A percentile compares a stretch with the other conserved stretches of the same genome.
Conservation (phyloP, 23 tunicate species). For the Trididemnum miniatum region DNA sequence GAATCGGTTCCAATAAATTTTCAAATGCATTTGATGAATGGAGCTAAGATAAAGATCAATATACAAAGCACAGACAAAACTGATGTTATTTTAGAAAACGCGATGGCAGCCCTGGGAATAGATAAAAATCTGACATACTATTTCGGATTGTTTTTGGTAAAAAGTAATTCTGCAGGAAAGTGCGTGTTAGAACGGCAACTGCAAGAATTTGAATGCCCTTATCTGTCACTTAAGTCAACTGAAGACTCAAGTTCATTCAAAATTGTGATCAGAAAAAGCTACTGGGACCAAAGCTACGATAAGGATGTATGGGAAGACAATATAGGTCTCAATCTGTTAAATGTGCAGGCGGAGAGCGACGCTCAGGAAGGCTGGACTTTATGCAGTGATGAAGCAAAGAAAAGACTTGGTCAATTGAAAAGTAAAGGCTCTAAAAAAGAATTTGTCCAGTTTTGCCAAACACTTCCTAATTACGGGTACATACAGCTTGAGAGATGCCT, state of each 20-base stretch:
- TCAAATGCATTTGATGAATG: constrained; percentile 66
- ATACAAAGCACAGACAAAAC: constrained; percentile 78
- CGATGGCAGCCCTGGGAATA: constrained; percentile 49
- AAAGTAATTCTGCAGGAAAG: constrained; percentile 15
- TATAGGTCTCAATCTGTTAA: constrained; percentile 70
- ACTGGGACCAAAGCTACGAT: constrained; percentile 86
- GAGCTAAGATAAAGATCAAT: constrained; percentile 65
- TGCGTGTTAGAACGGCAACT: constrained; percentile 52
- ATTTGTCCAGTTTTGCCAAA: constrained; percentile 76
- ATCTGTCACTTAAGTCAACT: constrained; percentile 68
- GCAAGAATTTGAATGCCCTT: constrained; percentile 93
- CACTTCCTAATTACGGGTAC: constrained; percentile 71
- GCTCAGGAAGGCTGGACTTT: constrained; percentile 62
- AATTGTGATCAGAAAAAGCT: constrained; percentile 64
- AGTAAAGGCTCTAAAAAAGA: constrained; percentile 73
- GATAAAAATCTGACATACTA: constrained; percentile 70
- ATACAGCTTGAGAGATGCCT: constrained; percentile 74
- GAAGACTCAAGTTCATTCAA: constrained; percentile 44
- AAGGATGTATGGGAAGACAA: constrained; percentile 32
- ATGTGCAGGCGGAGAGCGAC: constrained; percentile 78
- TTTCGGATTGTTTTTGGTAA: constrained; percentile 71
- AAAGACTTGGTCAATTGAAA: constrained; percentile 19
- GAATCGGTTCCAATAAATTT: constrained; percentile 57
- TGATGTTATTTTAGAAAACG: constrained; percentile 59
- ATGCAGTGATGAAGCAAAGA: constrained; percentile 33